phyloP scores from a whole-genome alignment of 1,140 invertebrate genomes.

The Physella acuta region DNA sequence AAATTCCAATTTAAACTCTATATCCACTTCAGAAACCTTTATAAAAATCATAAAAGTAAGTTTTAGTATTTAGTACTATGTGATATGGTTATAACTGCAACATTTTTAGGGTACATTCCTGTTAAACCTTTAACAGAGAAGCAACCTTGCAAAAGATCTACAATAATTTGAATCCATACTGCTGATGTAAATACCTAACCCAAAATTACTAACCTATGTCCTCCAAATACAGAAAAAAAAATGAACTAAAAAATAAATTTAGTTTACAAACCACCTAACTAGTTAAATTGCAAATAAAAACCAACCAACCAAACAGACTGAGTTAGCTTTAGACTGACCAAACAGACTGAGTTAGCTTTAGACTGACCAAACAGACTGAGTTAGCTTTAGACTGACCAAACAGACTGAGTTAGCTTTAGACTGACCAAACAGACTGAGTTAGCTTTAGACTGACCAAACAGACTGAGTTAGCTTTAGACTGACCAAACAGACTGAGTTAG shows the following conservation, averaged over 20 bases:
- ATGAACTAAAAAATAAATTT: too few relatives aligned
- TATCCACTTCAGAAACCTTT: slow-evolving; percentile 45
- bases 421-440: too few relatives aligned
- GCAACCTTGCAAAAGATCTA: not conserved
- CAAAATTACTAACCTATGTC: too few relatives aligned
- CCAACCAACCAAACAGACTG: too few relatives aligned
- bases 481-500: not conserved
- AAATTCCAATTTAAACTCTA: slow-evolving; percentile 40
- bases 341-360: not conserved
- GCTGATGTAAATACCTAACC: too few relatives aligned
- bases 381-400: not conserved
- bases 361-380: not conserved
- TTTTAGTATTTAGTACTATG: slow-evolving; percentile 1
- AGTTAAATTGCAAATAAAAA: too few relatives aligned
- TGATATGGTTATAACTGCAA: not conserved
- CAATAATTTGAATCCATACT: not conserved
- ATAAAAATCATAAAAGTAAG: slow-evolving; percentile 12
- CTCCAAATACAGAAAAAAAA: too few relatives aligned
- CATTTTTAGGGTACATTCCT: not conserved
- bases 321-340: not conserved
- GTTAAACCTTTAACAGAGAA: not conserved
- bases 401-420: not conserved
- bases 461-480: not conserved
- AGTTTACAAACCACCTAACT: too few relatives aligned
- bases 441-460: not conserved